Percentiles rank a stretch among this genome's conserved stretches.
These are phyloP conservation scores for Mionectes macconnelli DNA, from an alignment of 2,113 vertebrate species.

Conservation along the genomic window DNA sequence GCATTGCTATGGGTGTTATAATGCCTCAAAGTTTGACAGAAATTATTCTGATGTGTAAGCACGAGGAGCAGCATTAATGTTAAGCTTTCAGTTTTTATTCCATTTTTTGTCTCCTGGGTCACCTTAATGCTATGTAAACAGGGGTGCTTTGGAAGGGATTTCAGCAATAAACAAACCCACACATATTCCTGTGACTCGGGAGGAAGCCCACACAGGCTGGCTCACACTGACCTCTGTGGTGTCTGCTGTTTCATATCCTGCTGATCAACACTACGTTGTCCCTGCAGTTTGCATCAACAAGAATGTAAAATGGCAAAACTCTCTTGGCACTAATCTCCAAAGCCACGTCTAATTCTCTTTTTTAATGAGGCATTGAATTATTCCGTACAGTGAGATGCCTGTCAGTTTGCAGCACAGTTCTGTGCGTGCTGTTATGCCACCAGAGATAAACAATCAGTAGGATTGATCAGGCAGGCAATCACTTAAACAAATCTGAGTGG, in stretches of 20 bases:
- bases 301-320: not conserved
- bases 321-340: slow-evolving; percentile 17
- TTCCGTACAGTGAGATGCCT: slow-evolving; percentile 20
- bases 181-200: not conserved
- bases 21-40: not conserved
- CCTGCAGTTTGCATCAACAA: not conserved
- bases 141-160: not conserved
- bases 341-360: slow-evolving; percentile 34
- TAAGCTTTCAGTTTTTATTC: not conserved
- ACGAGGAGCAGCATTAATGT: not conserved
- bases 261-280: not conserved
- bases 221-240: not conserved
- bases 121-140: not conserved
- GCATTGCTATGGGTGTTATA: not conserved
- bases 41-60: not conserved
- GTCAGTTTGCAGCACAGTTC: not conserved
- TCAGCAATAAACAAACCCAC: not conserved
- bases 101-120: not conserved
- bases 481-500: slow-evolving; percentile 61
- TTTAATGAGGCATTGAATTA: slow-evolving; percentile 64
- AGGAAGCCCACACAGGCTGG: not conserved
- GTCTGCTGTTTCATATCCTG: not conserved
- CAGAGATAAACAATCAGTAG: slow-evolving; percentile 60
- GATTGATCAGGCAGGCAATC: slow-evolving; percentile 57
- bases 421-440: not conserved